A percentile compares a stretch with the other conserved stretches of the same genome.
Conservation (phyloP, 2,113 vertebrate genomes). For the Xenopus tropicalis region UCB_Xtro_10.0 CM004447.2:150345501-150346000, state of each 20-base stretch:
- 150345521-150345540: not conserved
- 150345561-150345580: conserved; percentile 2
- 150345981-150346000: no score
- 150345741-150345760: not conserved
- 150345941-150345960: no score
- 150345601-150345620: not conserved
- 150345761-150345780: conserved; percentile 2
- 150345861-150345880: no score
- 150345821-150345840: not conserved
- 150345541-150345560: conserved; percentile 8
- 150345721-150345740: not conserved
- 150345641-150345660: no score
- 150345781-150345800: not conserved
- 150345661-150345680: no score
- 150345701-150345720: not conserved
- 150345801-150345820: not conserved
- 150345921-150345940: no score
- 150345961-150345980: no score
- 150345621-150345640: conserved; percentile 11
- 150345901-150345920: no score
- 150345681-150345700: no score
- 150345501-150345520: not conserved
- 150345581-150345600: not conserved
- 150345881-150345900: no score
- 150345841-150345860: no score